phyloP scores from a whole-genome alignment of 2,888 invertebrate genomes.

The Diogma glabrata region DNA sequence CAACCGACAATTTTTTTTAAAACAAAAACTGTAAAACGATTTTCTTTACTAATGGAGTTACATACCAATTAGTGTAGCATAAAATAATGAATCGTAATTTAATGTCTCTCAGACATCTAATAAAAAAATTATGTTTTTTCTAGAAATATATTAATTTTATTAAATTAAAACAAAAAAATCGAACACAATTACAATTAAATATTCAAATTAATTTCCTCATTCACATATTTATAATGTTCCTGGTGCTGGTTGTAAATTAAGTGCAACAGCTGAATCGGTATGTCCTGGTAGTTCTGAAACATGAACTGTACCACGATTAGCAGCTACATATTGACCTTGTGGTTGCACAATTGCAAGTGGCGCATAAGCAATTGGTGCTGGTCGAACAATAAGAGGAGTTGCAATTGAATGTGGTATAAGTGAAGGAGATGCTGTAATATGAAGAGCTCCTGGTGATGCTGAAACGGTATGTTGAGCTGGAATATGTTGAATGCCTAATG shows the following conservation, averaged over 20 bases:
- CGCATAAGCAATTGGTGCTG: constrained; percentile 24
- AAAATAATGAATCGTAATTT: no score
- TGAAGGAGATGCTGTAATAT: neutral
- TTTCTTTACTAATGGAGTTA: no score
- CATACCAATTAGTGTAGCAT: no score
- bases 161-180: no score
- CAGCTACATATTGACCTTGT: constrained; percentile 33
- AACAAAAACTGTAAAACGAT: no score
- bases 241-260: constrained; percentile 34
- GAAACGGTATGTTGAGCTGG: constrained; percentile 2
- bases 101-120: no score
- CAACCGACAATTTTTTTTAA: no score
- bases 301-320: constrained; percentile 35
- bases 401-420: neutral
- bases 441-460: neutral
- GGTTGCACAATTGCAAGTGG: constrained; percentile 27
- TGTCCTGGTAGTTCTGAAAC: constrained; percentile 34
- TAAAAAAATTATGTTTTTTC: no score
- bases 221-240: constrained; percentile 28
- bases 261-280: constrained; percentile 31
- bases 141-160: no score
- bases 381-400: neutral
- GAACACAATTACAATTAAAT: no score
- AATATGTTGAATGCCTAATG: neutral
- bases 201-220: neutral